Evolutionary conservation across 2,888 invertebrate genomes (phyloP).

Genomic region (Melanostoma mellinum): DNA sequence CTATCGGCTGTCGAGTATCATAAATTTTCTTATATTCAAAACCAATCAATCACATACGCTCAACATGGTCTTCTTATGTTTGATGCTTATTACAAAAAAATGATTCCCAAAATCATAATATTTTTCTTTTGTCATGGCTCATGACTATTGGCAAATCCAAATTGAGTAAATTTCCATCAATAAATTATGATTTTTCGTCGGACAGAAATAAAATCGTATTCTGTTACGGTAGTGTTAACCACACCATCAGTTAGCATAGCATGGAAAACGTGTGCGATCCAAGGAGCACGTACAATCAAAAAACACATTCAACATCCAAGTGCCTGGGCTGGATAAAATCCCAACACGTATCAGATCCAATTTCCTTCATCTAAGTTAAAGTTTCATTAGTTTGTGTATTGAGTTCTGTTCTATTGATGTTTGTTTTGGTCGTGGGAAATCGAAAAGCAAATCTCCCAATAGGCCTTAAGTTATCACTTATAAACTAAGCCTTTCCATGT

Average conservation of each 20-base stretch:
- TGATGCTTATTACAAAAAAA: too few relatives aligned
- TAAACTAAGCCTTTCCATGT: conserved; percentile 43
- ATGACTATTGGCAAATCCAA: too few relatives aligned
- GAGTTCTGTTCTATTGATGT: conserved; percentile 38
- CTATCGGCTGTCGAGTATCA: too few relatives aligned
- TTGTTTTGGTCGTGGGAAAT: conserved; percentile 2
- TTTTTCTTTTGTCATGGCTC: too few relatives aligned
- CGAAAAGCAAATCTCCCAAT: conserved; percentile 24
- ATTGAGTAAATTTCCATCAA: too few relatives aligned
- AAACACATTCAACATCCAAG: conserved; percentile 12
- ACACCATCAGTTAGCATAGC: conserved; percentile 33
- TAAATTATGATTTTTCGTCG: neutral
- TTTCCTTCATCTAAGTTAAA: conserved; percentile 64
- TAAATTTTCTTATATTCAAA: too few relatives aligned
- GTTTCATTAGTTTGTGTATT: conserved; percentile 58
- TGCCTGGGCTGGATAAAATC: conserved; percentile 8
- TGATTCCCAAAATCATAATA: too few relatives aligned
- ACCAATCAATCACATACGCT: too few relatives aligned
- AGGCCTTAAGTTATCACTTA: conserved; percentile 40
- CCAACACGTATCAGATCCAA: conserved; percentile 63
- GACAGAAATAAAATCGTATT: conserved; percentile 4
- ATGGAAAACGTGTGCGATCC: conserved; percentile 3
- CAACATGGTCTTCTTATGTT: too few relatives aligned
- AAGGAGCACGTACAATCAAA: conserved; percentile 34
- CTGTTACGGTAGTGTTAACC: conserved; percentile 6